These are phyloP conservation scores for Periparus ater DNA, from an alignment of 2,797 vertebrate genomes.

Conservation along the genomic window DNA sequence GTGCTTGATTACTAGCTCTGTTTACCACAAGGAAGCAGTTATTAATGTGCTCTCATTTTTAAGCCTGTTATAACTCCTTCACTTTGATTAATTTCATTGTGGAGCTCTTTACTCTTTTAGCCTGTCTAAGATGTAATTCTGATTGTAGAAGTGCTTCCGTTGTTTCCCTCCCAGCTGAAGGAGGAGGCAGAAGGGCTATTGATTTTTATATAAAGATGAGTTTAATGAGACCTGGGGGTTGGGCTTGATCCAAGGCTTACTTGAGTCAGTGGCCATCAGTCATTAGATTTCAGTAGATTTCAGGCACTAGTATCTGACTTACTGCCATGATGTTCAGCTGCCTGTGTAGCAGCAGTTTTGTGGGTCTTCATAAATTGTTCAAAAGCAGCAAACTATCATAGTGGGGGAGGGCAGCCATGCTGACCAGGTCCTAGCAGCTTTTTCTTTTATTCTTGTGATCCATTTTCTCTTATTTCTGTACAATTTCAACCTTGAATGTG, in stretches of 20 bases:
- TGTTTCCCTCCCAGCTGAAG: neutral
- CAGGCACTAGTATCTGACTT: neutral
- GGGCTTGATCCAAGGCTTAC: neutral
- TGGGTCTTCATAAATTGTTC: neutral
- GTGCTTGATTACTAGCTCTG: conserved; percentile 30
- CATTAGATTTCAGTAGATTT: neutral
- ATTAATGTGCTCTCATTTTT: conserved; percentile 48
- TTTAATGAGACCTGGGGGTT: conserved; percentile 40
- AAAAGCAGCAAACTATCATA: neutral
- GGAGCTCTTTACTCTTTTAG: conserved; percentile 13
- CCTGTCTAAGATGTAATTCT: neutral
- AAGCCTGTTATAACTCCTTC: conserved; percentile 45
- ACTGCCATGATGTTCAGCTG: neutral
- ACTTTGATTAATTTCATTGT: conserved; percentile 58
- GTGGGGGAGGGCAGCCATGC: neutral
- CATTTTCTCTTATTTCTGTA: neutral
- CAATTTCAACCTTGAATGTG: neutral
- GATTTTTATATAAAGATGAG: conserved; percentile 50
- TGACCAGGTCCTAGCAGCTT: neutral
- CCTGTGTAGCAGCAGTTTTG: neutral
- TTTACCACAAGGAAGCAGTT: conserved; percentile 42
- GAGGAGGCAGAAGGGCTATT: conserved; percentile 1
- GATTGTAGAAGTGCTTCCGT: neutral
- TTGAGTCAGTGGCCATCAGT: neutral
- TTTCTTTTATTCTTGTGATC: neutral